These are phyloP conservation scores for Nomada ferruginata DNA, from an alignment of 2,888 invertebrate species.

Conservation along the genomic window DNA sequence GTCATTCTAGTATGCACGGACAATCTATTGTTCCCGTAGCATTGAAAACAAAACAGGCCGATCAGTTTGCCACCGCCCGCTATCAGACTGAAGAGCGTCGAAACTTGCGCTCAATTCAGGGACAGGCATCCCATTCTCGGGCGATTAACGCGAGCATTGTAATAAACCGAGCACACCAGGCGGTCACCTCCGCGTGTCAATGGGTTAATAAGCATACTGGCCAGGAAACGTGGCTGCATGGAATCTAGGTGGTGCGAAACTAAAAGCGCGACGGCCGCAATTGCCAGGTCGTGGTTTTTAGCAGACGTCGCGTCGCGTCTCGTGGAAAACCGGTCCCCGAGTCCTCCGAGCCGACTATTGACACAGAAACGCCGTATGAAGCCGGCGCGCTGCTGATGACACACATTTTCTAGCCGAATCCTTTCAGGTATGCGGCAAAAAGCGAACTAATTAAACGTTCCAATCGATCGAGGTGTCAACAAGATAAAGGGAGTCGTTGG, in stretches of 20 bases:
- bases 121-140: too few species aligned
- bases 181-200: background rate
- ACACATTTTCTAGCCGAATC: background rate
- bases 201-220: background rate
- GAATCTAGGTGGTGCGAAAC: background rate
- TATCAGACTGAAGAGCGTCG: background rate
- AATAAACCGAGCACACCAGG: too few species aligned
- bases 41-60: background rate
- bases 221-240: background rate
- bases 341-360: background rate
- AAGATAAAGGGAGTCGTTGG: too few species aligned
- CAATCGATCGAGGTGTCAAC: too few species aligned
- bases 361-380: constrained; percentile 5
- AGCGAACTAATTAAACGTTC: too few species aligned
- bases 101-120: background rate
- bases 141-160: background rate
- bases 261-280: background rate
- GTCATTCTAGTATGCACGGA: too few species aligned
- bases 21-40: background rate
- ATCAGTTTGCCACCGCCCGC: too few species aligned
- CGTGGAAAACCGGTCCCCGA: constrained; percentile 3
- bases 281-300: background rate
- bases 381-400: background rate
- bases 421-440: too few species aligned
- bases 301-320: background rate